A percentile compares a stretch with the other conserved stretches of the same genome.
phyloP scores from a whole-genome alignment of 2,797 vertebrate genomes.

The Yasuhikotakia modesta region DNA sequence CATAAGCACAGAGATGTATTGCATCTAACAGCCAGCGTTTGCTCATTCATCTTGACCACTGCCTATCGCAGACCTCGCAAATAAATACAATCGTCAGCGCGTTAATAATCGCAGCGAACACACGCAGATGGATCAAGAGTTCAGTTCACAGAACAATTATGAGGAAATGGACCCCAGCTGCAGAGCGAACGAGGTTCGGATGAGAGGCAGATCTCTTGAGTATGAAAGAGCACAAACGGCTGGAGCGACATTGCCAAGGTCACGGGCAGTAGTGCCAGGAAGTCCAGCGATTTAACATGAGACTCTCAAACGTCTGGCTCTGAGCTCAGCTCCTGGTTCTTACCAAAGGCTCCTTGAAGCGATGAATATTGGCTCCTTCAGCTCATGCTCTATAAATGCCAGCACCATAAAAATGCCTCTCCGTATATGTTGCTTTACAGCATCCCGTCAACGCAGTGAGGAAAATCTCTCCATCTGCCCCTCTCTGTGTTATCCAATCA shows the following conservation, averaged over 20 bases:
- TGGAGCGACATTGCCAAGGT: slow-evolving; percentile 63
- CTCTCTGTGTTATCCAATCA: slow-evolving; percentile 52
- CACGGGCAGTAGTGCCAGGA: slow-evolving; percentile 50
- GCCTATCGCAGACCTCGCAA: not conserved
- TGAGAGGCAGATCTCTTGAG: slow-evolving; percentile 36
- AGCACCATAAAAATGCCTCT: slow-evolving; percentile 60
- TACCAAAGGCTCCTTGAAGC: slow-evolving; percentile 52
- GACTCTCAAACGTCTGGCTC: slow-evolving; percentile 59
- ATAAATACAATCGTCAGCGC: slow-evolving; percentile 35
- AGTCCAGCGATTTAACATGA: slow-evolving; percentile 62
- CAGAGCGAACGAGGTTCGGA: slow-evolving; percentile 43
- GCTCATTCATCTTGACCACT: slow-evolving; percentile 17
- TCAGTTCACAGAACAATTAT: slow-evolving; percentile 52
- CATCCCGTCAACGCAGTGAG: slow-evolving; percentile 47
- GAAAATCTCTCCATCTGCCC: slow-evolving; percentile 42
- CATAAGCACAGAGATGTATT: not conserved
- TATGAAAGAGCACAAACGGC: slow-evolving; percentile 51
- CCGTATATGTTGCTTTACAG: slow-evolving; percentile 59
- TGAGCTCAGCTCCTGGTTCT: slow-evolving; percentile 48
- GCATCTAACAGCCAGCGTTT: not conserved
- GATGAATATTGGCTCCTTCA: slow-evolving; percentile 50
- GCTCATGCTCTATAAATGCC: slow-evolving; percentile 41
- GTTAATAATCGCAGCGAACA: slow-evolving; percentile 25
- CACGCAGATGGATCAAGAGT: slow-evolving; percentile 30
- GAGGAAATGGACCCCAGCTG: slow-evolving; percentile 54